Conservation (phyloP, 2,797 vertebrate species). For the Sebastes alutus region DNA sequence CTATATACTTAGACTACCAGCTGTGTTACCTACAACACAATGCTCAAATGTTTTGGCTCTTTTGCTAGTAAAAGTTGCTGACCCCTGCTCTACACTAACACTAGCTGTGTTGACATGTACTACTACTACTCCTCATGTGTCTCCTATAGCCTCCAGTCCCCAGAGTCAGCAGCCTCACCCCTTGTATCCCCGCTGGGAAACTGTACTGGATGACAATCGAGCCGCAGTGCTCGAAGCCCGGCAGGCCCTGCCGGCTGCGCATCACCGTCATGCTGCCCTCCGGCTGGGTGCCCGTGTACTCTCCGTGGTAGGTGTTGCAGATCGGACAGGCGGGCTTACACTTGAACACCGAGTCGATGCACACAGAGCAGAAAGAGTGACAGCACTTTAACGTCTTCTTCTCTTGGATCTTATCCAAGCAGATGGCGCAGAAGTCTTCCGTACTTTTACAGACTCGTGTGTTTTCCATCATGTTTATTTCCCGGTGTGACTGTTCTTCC, state of each 20-base stretch:
- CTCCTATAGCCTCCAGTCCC: not conserved
- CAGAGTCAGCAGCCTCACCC: constrained; percentile 77
- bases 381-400: constrained; percentile 83
- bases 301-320: constrained; percentile 85
- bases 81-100: no score
- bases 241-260: constrained; percentile 74
- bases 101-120: no score
- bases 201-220: constrained; percentile 83
- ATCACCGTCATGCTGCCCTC: constrained; percentile 85
- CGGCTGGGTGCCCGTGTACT: constrained; percentile 85
- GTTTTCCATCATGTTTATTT: constrained; percentile 31
- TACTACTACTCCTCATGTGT: not conserved
- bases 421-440: constrained; percentile 71
- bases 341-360: constrained; percentile 83
- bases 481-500: not conserved
- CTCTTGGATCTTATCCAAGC: constrained; percentile 76
- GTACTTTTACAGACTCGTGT: accelerated
- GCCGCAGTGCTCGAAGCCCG: constrained; percentile 83
- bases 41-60: no score
- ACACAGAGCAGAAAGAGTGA: constrained; percentile 86
- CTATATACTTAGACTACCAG: no score
- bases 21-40: no score
- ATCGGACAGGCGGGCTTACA: constrained; percentile 85
- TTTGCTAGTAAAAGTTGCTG: no score
- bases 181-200: constrained; percentile 86